Base-by-base conservation (phyloP, 2,113 vertebrate genomes). In the Apus apus region DNA sequence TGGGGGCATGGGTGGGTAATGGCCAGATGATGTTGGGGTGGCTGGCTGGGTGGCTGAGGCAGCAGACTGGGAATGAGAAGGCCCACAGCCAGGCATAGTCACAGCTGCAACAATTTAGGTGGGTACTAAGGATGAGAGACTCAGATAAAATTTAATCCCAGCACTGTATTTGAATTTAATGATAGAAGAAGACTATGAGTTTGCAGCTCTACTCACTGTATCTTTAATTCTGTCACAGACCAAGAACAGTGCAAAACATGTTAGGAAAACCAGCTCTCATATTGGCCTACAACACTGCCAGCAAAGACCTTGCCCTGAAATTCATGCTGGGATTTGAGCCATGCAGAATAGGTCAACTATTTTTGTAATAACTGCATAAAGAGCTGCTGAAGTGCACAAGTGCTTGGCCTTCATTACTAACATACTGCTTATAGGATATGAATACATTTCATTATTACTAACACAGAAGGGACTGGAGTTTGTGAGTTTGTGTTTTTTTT, bases 1-100 rank as follows among this genome's bases (percentile, higher is more conserved):
- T 0, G 2, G 13, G 13, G 5, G 2, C 22, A 23, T 11, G 20
- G 2, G 6, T 76, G 53, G 10, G 23, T 15, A 56, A 27, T 11
- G 53, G 14, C 18, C 30, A 45, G 20, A 26, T 71, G 75, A 71
- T 5, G 5, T 38, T 79, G 22, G 48, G 36, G 15, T 60, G n/a
- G 34, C 32, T 40, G 29, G 8, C 32, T 40, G 29, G 8, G 36
- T 6, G 15, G 15, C 1, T 87, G 58, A 72, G 27, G 18, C 1
- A 4, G 20, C 3, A 17, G 78, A n/a, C 4, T 38, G 10, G 15
- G 5, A 5, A 9, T 6, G 5, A 50, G 20, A 29, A 48, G 22
- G 22, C 51, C 26, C 9, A 6, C 26, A 53, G 40, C 9, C 57
- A 83, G 40, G 29, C 46, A 53, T 29, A 30, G 11, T 53, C 30